Percentiles rank a stretch among this genome's conserved stretches.
Conservation (phyloP, 2,113 vertebrate genomes). For the Seriola rivoliana region DNA sequence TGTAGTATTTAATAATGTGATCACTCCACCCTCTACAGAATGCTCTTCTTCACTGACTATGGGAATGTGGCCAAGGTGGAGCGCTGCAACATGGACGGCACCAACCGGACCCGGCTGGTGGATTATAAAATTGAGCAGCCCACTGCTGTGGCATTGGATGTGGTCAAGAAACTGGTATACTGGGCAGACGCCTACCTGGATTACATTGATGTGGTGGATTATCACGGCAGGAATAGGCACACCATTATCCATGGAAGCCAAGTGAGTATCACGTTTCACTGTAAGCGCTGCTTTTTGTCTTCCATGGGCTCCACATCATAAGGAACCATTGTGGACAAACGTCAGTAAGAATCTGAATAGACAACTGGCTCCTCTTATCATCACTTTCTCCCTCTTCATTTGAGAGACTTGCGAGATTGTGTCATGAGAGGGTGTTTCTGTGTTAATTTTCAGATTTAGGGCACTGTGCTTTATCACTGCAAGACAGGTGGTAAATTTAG, state of each 20-base stretch:
- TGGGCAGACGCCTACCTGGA: constrained; percentile 97
- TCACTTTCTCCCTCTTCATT: constrained; percentile 19
- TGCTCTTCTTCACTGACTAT: constrained; percentile 98
- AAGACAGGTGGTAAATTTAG: constrained; percentile 61
- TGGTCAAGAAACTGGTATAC: constrained; percentile 95
- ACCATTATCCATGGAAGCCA: constrained; percentile 90
- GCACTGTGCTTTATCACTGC: constrained; percentile 35
- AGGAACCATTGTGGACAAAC: constrained; percentile 10
- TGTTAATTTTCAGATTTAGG: constrained; percentile 48
- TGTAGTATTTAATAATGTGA: neutral
- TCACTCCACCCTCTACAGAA: constrained; percentile 86
- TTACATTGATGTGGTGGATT: constrained; percentile 95
- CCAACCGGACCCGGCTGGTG: constrained; percentile 92
- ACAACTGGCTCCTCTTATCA: constrained; percentile 27
- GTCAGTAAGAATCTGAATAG: constrained; percentile 21
- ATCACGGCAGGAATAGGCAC: constrained; percentile 92
- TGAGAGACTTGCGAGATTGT: constrained; percentile 29
- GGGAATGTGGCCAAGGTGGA: constrained; percentile 94
- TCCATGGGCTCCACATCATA: neutral
- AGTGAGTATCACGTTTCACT: constrained; percentile 85
- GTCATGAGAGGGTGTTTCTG: constrained; percentile 36
- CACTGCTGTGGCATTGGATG: constrained; percentile 91
- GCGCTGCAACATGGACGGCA: constrained; percentile 97
- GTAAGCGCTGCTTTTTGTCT: constrained; percentile 12
- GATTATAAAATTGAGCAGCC: constrained; percentile 93